A percentile compares a stretch with the other conserved stretches of the same genome.
phyloP scores from a whole-genome alignment of 2,797 vertebrate genomes.

The Tympanoctomys barrerae region DNA sequence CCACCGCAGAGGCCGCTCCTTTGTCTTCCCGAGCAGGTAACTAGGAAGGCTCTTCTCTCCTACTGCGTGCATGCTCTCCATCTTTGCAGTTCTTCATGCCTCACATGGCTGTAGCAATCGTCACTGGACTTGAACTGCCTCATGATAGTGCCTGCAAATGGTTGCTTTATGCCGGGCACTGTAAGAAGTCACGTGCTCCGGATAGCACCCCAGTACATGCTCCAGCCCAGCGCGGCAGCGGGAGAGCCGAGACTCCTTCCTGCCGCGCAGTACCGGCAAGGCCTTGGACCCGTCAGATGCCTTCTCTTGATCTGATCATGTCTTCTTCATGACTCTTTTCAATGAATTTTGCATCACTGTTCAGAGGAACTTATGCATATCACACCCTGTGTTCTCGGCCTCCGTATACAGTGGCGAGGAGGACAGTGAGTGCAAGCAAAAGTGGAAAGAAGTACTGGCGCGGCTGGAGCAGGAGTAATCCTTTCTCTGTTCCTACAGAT shows the following conservation, averaged over 20 bases:
- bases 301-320: not conserved
- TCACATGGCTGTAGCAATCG: not conserved
- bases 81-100: not conserved
- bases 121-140: not conserved
- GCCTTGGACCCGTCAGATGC: not conserved
- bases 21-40: not conserved
- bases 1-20: not conserved
- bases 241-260: not conserved
- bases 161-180: not conserved
- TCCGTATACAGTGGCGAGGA: not conserved
- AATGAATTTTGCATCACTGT: not conserved
- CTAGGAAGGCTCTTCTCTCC: not conserved
- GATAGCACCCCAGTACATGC: not conserved
- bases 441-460: no score
- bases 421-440: not conserved
- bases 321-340: conserved; percentile 10
- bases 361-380: not conserved
- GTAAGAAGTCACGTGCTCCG: not conserved
- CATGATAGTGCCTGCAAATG: not conserved
- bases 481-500: conserved; percentile 1
- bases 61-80: not conserved
- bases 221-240: not conserved
- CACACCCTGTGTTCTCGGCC: not conserved
- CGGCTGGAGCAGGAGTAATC: not conserved
- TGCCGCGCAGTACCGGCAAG: not conserved